A percentile compares a stretch with the other conserved stretches of the same genome.
Evolutionary conservation across 1,140 invertebrate genomes (phyloP).

Genomic region (Drosophila ironensis): DNA sequence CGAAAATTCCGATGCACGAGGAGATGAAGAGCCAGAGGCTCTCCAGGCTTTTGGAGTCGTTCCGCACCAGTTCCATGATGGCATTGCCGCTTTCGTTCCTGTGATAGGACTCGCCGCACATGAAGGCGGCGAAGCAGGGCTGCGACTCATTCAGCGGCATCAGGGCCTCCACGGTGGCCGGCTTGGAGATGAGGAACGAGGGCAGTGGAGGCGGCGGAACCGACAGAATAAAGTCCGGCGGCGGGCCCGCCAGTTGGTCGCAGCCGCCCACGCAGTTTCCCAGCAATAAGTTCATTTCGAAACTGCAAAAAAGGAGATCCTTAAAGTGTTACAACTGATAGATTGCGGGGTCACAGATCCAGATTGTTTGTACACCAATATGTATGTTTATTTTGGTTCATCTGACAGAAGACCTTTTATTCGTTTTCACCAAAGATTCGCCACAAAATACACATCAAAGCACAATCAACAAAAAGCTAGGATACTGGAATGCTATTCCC

Average conservation of each 20-base stretch:
- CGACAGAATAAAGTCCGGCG: constrained; percentile 89
- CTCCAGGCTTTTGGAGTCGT: constrained; percentile 85
- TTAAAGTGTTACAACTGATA: neutral
- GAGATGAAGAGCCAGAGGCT: constrained; percentile 92
- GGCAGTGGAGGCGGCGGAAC: constrained; percentile 92
- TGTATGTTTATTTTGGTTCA: no score
- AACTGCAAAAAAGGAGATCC: neutral
- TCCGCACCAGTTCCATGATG: constrained; percentile 88
- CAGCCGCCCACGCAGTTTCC: constrained; percentile 83
- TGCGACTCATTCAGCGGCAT: constrained; percentile 83
- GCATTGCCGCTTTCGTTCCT: constrained; percentile 85
- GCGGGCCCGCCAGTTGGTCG: constrained; percentile 88
- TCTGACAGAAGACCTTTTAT: no score
- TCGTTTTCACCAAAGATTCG: no score
- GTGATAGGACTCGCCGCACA: constrained; percentile 83
- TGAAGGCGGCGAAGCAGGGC: constrained; percentile 83
- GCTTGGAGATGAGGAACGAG: constrained; percentile 85
- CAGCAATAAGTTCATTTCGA: constrained; percentile 59
- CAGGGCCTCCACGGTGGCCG: constrained; percentile 68
- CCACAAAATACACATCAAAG: no score
- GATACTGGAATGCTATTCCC: no score
- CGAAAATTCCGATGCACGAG: constrained; percentile 89
- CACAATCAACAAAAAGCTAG: no score
- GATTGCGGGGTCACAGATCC: no score
- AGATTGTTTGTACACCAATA: no score